These are phyloP conservation scores for Antheraea yamamai DNA, from an alignment of 2,888 invertebrate species.

Conservation along the genomic window DNA sequence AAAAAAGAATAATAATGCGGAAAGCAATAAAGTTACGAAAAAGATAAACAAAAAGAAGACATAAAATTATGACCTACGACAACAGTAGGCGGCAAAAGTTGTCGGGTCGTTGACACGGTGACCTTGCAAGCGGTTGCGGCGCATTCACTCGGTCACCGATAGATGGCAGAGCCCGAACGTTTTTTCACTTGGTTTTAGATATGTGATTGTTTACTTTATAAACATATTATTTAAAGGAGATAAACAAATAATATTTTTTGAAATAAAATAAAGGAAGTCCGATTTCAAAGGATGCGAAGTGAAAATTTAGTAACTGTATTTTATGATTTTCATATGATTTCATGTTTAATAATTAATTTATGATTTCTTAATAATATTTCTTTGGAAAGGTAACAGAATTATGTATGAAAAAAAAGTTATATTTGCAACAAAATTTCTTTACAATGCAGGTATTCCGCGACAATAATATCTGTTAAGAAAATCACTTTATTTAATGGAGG, in stretches of 20 bases:
- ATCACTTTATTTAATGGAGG: too few species aligned
- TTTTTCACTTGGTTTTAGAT: constrained; percentile 5
- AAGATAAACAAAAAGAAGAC: constrained; percentile 82
- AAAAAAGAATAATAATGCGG: constrained; percentile 62
- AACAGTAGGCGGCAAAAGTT: constrained; percentile 82
- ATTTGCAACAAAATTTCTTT: not conserved
- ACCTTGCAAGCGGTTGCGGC: constrained; percentile 66
- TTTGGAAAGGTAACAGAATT: not conserved
- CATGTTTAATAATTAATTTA: not conserved
- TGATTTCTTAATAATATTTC: not conserved
- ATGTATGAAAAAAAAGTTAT: not conserved
- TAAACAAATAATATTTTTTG: not conserved
- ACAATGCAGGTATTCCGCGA: not conserved
- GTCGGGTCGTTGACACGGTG: constrained; percentile 79
- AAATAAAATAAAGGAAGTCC: not conserved
- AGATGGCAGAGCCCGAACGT: constrained; percentile 58
- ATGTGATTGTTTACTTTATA: not conserved
- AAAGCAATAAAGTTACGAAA: constrained; percentile 76
- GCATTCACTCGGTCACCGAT: constrained; percentile 51
- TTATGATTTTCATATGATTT: not conserved
- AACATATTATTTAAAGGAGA: not conserved
- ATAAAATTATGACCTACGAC: constrained; percentile 83
- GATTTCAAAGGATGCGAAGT: not conserved
- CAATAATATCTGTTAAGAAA: not conserved
- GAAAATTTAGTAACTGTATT: not conserved